A percentile compares a stretch with the other conserved stretches of the same genome.
phyloP scores from a whole-genome alignment of 2,113 vertebrate species.

The Chloebia gouldiae region DNA sequence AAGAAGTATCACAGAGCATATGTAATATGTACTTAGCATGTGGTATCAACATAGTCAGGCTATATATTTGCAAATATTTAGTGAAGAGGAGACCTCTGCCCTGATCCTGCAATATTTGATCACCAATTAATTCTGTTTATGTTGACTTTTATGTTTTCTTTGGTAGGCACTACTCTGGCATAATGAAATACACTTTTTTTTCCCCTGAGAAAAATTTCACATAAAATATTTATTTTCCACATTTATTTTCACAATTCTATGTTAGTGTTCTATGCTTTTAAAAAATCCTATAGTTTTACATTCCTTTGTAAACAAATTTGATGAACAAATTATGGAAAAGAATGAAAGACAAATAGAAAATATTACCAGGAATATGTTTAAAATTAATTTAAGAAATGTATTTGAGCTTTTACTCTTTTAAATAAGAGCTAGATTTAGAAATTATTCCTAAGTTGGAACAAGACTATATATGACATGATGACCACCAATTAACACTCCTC shows the following conservation, averaged over 20 bases:
- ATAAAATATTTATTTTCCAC: neutral
- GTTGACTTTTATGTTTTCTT: neutral
- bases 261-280: neutral
- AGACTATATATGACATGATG: neutral
- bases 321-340: neutral
- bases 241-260: neutral
- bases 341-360: neutral
- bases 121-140: neutral
- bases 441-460: neutral
- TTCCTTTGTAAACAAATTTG: neutral
- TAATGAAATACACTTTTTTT: neutral
- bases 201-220: neutral
- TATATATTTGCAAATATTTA: neutral
- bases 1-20: neutral
- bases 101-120: neutral
- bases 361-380: neutral
- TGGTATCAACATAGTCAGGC: neutral
- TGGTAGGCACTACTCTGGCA: neutral
- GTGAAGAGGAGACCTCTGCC: neutral
- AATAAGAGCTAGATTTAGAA: neutral
- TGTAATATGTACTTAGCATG: neutral
- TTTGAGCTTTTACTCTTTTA: neutral
- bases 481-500: neutral
- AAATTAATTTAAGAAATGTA: neutral
- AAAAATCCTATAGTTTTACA: accelerated